Evolutionary conservation across 1,140 invertebrate species (phyloP).

Genomic region (Drosophila willistoni): DNA sequence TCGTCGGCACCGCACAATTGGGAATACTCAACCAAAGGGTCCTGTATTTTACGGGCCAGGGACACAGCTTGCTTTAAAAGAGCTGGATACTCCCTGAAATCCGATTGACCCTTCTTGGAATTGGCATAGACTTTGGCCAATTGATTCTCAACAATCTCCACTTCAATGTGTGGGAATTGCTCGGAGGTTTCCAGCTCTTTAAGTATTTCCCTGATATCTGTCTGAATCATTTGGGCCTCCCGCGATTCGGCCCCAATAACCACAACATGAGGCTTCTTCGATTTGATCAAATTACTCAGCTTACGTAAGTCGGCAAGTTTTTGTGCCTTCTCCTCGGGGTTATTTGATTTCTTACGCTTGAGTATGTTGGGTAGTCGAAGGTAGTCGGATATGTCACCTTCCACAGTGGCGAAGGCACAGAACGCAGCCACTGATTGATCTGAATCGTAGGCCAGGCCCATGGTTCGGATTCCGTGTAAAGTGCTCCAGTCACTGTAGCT

Average conservation of each 20-base stretch:
- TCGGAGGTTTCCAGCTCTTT: slow-evolving; percentile 91
- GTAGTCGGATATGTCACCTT: slow-evolving; percentile 96
- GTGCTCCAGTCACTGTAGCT: slow-evolving; percentile 97
- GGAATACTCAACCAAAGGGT: slow-evolving; percentile 97
- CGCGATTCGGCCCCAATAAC: slow-evolving; percentile 95
- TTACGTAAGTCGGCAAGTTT: slow-evolving; percentile 92
- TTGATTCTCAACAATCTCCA: slow-evolving; percentile 97
- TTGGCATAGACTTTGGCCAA: slow-evolving; percentile 95
- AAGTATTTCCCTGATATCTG: slow-evolving; percentile 92
- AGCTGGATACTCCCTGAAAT: slow-evolving; percentile 96
- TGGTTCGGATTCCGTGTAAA: slow-evolving; percentile 92
- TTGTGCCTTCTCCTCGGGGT: slow-evolving; percentile 88
- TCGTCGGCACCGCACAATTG: slow-evolving; percentile 97
- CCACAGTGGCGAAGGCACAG: slow-evolving; percentile 92
- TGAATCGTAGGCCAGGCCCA: slow-evolving; percentile 94
- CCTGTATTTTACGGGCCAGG: slow-evolving; percentile 95
- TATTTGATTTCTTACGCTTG: slow-evolving; percentile 91
- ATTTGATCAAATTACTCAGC: slow-evolving; percentile 93
- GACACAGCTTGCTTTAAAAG: slow-evolving; percentile 95
- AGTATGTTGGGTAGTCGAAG: slow-evolving; percentile 93
- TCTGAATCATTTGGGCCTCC: slow-evolving; percentile 92
- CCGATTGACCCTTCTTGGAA: slow-evolving; percentile 93
- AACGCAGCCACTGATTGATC: slow-evolving; percentile 95
- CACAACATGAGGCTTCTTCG: slow-evolving; percentile 97
- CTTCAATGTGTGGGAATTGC: slow-evolving; percentile 93